These are phyloP conservation scores for Orchestes rusci DNA, from an alignment of 2,888 invertebrate genomes.

Conservation along the genomic window DNA sequence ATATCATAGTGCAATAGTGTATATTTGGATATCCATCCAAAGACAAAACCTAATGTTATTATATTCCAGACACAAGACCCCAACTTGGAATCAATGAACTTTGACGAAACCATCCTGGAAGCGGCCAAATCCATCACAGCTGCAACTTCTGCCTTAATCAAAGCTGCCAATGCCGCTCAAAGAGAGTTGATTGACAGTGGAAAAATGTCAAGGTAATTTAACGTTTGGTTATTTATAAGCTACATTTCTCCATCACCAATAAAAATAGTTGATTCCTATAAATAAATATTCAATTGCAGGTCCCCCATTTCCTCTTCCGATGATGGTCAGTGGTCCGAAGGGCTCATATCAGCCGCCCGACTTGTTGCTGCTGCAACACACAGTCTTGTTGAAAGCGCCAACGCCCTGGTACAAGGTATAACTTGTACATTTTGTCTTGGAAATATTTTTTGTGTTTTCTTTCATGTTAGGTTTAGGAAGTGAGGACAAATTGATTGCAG, in stretches of 20 bases:
- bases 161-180: conserved; percentile 96
- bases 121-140: conserved; percentile 97
- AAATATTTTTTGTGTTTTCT: neutral
- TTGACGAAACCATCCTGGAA: conserved; percentile 98
- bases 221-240: neutral
- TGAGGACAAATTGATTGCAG: conserved; percentile 93
- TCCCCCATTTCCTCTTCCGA: conserved; percentile 80
- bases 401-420: conserved; percentile 83
- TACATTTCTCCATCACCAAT: neutral
- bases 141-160: conserved; percentile 92
- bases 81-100: conserved; percentile 83
- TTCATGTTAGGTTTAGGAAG: conserved; percentile 54
- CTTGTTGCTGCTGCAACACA: conserved; percentile 97
- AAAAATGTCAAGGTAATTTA: conserved; percentile 23
- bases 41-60: no score
- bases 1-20: no score
- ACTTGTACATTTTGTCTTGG: neutral
- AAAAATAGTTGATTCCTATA: no score
- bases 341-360: conserved; percentile 89
- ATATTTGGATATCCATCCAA: no score
- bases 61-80: conserved; percentile 71
- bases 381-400: conserved; percentile 95
- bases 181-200: conserved; percentile 89
- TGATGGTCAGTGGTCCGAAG: conserved; percentile 98
- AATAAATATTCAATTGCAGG: no score